Evolutionary conservation across 2,113 vertebrate species (phyloP).

Genomic region (Oreochromis niloticus): DNA sequence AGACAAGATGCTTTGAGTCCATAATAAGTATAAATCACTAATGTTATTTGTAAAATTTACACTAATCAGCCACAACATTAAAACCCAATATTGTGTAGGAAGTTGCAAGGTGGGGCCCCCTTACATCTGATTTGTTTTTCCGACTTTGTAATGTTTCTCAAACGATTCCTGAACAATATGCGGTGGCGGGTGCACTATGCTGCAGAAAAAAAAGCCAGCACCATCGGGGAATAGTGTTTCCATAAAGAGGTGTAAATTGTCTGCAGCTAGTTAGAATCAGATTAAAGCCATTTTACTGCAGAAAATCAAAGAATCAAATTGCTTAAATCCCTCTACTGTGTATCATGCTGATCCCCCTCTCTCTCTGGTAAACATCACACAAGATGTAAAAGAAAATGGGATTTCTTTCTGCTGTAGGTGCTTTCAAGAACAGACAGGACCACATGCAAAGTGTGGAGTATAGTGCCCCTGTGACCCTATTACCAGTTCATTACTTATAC

Average conservation of each 20-base stretch:
- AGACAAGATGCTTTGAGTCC: not conserved
- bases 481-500: not conserved
- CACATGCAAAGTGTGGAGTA: not conserved
- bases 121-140: not conserved
- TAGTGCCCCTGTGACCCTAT: not conserved
- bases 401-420: not conserved
- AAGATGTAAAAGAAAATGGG: not conserved
- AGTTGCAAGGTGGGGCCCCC: not conserved
- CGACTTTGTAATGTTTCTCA: not conserved
- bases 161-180: not conserved
- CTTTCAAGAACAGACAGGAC: not conserved
- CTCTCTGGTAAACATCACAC: not conserved
- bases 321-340: not conserved
- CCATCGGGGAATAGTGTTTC: not conserved
- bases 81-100: accelerated
- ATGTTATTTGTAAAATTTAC: not conserved
- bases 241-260: not conserved
- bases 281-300: not conserved
- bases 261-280: not conserved
- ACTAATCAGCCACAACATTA: not conserved
- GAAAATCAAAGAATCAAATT: not conserved
- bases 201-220: accelerated
- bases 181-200: accelerated
- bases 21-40: not conserved
- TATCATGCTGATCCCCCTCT: not conserved